Base-by-base conservation (phyloP, 2,888 invertebrate species). In the Ochropleura plecta region DNA sequence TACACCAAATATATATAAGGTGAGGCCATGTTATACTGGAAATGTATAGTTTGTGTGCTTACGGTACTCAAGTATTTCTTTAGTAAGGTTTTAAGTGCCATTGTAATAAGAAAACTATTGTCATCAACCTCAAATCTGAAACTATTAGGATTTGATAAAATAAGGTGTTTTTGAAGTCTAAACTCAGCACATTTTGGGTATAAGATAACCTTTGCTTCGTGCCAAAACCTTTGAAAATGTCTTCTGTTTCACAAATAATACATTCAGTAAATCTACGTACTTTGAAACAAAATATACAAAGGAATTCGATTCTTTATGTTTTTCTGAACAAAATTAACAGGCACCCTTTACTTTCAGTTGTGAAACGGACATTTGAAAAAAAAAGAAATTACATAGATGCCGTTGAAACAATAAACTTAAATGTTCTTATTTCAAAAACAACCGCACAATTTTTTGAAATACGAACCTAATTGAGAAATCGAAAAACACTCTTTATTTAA, bases 201-300 rank as follows among this genome's bases (percentile, higher is more conserved):
- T 10, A 16, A 18, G 16, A 46, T 8, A 20, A 9, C 7, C n/a
- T 16, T 57, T n/a, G 0, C 5, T 9, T 10, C 20, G 5, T 42
- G 20, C 14, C 49, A 71, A 44, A 46, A 14, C 7, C 51, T 53
- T 62, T 62, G 10, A 53, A 53, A 53, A 30, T 53, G 14, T 62
- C 20, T 73, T 44, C 18, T 44, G 20, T 73, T 48, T 44, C 20
- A 55, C 18, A 53, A 63, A 62, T 53, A 74, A 59, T 8, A 65
- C 20, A 18, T 14, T 14, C 46, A 42, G 18, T 60, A 74, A 65
- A 30, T 10, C 16, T 42, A 60, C 18, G 16, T 53, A 46, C 18
- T 66, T 66, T 75, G 74, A 53, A 59, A 76, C 46, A 40, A 48
- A 48, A 74, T 8, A 60, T 30, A 67, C 60, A 66, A 60, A 51